These are phyloP conservation scores for Rhagologus leucostigma DNA, from an alignment of 2,113 vertebrate genomes.

Conservation along the genomic window DNA sequence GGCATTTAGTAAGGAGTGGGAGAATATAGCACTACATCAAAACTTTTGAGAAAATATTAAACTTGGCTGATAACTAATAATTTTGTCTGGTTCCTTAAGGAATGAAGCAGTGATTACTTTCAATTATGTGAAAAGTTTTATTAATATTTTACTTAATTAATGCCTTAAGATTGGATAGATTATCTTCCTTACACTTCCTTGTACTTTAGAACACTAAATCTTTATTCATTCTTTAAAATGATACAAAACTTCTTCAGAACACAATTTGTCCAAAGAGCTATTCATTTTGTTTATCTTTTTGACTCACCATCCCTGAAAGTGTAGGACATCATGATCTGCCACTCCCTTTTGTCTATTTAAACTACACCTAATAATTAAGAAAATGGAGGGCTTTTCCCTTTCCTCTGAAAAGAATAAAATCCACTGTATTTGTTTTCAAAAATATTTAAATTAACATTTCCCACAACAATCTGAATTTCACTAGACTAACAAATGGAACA, in stretches of 20 bases:
- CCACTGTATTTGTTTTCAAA: rapidly evolving
- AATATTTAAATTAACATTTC: not conserved
- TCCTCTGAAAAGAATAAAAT: not conserved
- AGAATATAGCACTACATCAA: too few species aligned
- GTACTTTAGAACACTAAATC: not conserved
- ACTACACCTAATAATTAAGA: not conserved
- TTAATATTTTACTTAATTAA: not conserved
- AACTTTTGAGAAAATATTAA: not conserved
- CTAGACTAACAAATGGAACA: not conserved
- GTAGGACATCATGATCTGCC: not conserved
- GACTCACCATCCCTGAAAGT: not conserved
- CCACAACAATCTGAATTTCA: not conserved
- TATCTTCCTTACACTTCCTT: not conserved
- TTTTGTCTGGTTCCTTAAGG: not conserved
- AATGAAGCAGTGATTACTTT: not conserved
- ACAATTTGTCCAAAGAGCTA: not conserved
- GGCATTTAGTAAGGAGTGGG: too few species aligned
- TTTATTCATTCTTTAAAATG: not conserved
- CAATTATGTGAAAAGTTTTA: not conserved
- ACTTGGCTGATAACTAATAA: not conserved
- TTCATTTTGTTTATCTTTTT: not conserved
- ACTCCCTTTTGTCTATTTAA: not conserved
- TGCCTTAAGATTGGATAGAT: not conserved
- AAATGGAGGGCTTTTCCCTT: not conserved
- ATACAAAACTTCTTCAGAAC: not conserved